Percentiles rank a stretch among this genome's conserved stretches.
These are phyloP conservation scores for Cephus pulcher DNA, from an alignment of 2,888 invertebrate genomes.

Conservation along the genomic window DNA sequence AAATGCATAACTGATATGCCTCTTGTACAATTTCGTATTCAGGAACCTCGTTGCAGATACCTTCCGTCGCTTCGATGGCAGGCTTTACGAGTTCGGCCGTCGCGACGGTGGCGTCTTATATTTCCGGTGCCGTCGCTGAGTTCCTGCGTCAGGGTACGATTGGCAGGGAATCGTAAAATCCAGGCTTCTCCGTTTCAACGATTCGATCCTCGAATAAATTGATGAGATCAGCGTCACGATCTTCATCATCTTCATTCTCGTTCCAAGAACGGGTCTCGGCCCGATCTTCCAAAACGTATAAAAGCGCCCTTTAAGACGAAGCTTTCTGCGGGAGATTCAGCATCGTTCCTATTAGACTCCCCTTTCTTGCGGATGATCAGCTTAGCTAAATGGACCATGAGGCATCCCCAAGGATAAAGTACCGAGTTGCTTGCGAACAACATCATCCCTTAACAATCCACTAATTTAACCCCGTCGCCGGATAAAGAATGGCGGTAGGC, in stretches of 20 bases:
- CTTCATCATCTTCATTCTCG: background rate
- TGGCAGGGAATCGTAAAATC: background rate
- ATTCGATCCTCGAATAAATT: background rate
- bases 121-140: background rate
- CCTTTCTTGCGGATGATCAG: slow-evolving; percentile 14
- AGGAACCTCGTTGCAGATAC: background rate
- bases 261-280: background rate
- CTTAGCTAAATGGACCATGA: slow-evolving; percentile 22
- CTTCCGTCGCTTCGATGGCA: background rate
- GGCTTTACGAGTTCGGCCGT: background rate
- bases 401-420: slow-evolving; percentile 13
- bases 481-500: background rate
- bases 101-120: background rate
- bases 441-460: background rate
- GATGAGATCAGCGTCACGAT: background rate
- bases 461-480: slow-evolving; percentile 1
- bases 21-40: background rate
- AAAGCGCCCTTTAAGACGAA: background rate
- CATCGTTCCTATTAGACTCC: background rate
- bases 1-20: background rate
- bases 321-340: background rate
- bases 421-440: background rate
- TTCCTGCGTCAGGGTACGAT: background rate
- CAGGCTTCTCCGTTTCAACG: background rate
- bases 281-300: background rate